Evolutionary conservation across 2,888 invertebrate genomes (phyloP).

Genomic region (Eilema depressum): DNA sequence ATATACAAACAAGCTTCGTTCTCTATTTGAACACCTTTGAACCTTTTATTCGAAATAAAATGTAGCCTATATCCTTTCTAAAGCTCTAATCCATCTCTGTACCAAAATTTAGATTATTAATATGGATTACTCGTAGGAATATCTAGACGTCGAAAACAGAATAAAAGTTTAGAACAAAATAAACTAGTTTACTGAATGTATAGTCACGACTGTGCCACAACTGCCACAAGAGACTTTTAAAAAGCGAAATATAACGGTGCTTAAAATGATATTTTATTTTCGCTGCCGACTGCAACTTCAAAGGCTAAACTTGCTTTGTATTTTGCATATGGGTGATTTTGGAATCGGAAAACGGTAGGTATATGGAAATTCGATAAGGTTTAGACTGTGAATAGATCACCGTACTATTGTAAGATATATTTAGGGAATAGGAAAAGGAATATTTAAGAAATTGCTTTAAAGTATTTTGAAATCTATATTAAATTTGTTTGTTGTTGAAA

Average conservation of each 20-base stretch:
- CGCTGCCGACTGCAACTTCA: constrained; percentile 28
- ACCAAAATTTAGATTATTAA: too few relatives aligned
- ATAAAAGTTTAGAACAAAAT: neutral
- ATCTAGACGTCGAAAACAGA: neutral
- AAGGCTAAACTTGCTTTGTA: constrained; percentile 32
- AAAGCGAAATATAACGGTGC: constrained; percentile 12
- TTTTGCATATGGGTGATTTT: constrained; percentile 37
- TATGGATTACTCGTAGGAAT: neutral
- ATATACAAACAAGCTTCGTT: too few relatives aligned
- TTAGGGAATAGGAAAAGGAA: neutral
- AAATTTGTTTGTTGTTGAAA: too few relatives aligned
- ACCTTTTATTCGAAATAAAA: too few relatives aligned
- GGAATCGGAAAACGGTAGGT: constrained; percentile 26
- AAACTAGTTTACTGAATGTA: neutral
- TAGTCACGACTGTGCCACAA: constrained; percentile 7
- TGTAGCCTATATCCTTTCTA: too few relatives aligned
- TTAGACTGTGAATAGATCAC: constrained; percentile 3
- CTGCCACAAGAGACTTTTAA: constrained; percentile 14
- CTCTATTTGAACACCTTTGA: too few relatives aligned
- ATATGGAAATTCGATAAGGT: constrained; percentile 23
- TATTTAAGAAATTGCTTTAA: neutral
- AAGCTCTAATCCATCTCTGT: too few relatives aligned
- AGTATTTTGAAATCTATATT: neutral
- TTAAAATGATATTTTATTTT: constrained; percentile 28
- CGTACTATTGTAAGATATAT: neutral